These are phyloP conservation scores for Chironomus riparius DNA, from an alignment of 2,888 invertebrate species.

Conservation along the genomic window DNA sequence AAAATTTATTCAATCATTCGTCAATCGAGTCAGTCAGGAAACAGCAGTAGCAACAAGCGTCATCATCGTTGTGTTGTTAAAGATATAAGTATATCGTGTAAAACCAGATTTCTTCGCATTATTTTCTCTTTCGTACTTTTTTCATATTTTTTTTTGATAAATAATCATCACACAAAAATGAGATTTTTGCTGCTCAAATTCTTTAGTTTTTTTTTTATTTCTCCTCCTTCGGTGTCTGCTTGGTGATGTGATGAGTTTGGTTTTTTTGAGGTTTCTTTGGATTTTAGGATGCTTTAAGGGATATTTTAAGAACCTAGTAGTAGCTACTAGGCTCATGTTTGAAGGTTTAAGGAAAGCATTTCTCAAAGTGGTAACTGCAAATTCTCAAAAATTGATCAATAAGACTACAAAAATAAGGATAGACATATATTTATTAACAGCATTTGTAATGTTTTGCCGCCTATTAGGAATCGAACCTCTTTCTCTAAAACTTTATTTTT, in stretches of 20 bases:
- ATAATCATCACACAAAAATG: slow-evolving; percentile 24
- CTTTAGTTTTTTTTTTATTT: background rate
- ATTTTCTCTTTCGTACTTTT: background rate
- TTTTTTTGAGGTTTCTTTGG: no score
- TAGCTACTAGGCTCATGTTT: no score
- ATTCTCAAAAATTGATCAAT: no score
- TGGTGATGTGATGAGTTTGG: background rate
- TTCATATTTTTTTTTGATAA: slow-evolving; percentile 2
- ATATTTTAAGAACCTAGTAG: no score
- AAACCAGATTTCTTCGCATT: slow-evolving; percentile 22
- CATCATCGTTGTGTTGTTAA: background rate
- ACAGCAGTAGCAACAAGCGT: background rate
- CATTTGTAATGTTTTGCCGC: no score
- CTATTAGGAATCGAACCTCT: no score
- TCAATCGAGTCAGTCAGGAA: slow-evolving; percentile 17
- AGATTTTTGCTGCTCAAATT: slow-evolving; percentile 9
- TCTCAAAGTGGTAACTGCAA: no score
- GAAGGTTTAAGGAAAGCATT: no score
- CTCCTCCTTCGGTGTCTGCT: background rate
- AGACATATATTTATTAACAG: no score
- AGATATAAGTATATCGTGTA: slow-evolving; percentile 5
- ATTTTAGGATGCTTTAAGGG: no score
- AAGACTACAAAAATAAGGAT: no score
- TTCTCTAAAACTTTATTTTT: no score
- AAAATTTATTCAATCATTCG: slow-evolving; percentile 23